These are phyloP conservation scores for Kuschelorhynchus macadamiae DNA, from an alignment of 2,888 invertebrate genomes.

Conservation along the genomic window DNA sequence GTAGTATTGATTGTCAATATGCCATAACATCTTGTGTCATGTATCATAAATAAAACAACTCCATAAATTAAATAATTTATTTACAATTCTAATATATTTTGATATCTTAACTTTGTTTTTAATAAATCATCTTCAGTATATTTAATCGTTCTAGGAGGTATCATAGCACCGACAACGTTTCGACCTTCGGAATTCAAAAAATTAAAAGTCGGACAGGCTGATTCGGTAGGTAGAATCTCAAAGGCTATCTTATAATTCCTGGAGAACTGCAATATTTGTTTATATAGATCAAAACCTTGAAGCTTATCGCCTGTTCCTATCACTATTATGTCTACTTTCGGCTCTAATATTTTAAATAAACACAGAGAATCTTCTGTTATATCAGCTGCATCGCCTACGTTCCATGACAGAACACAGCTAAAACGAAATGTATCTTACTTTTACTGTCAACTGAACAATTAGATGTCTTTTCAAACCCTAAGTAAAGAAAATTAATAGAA, in stretches of 20 bases:
- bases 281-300: constrained; percentile 66
- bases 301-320: constrained; percentile 78
- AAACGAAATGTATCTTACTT: too few species aligned
- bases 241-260: constrained; percentile 75
- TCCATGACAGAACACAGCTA: constrained; percentile 88
- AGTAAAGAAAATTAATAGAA: too few species aligned
- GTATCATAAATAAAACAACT: too few species aligned
- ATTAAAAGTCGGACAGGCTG: constrained; percentile 92
- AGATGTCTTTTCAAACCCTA: neutral
- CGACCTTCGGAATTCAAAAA: constrained; percentile 88
- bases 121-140: constrained; percentile 75
- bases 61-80: too few species aligned
- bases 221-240: constrained; percentile 86
- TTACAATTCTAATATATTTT: constrained; percentile 70
- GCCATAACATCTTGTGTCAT: too few species aligned
- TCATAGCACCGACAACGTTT: constrained; percentile 78
- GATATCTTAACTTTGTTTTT: constrained; percentile 71
- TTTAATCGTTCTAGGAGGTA: constrained; percentile 75
- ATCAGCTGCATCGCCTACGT: constrained; percentile 76
- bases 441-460: too few species aligned
- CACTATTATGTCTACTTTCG: constrained; percentile 85
- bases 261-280: constrained; percentile 68
- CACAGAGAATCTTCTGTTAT: constrained; percentile 83
- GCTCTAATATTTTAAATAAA: constrained; percentile 85
- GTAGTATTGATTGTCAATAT: too few species aligned